These are phyloP conservation scores for Chloroclystis v-ata DNA, from an alignment of 2,888 invertebrate species.

Conservation along the genomic window DNA sequence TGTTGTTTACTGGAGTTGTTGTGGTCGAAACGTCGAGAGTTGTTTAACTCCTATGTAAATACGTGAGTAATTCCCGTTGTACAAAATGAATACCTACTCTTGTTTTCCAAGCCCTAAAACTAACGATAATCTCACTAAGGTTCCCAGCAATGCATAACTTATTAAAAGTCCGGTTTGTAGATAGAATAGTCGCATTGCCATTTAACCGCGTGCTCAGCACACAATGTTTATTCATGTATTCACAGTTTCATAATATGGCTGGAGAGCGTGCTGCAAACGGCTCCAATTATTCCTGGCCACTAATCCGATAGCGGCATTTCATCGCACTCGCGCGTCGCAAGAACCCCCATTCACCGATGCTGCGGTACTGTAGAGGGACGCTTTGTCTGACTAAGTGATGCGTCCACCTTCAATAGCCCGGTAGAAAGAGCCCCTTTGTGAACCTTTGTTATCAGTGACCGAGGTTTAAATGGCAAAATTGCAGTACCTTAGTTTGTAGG, in stretches of 20 bases:
- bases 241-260: slow-evolving; percentile 18
- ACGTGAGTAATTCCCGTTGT: no score
- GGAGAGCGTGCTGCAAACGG: slow-evolving; percentile 17
- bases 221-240: slow-evolving; percentile 20
- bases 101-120: background rate
- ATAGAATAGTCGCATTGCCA: slow-evolving; percentile 16
- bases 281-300: slow-evolving; percentile 25
- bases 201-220: slow-evolving; percentile 6
- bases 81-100: no score
- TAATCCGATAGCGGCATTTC: slow-evolving; percentile 29
- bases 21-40: no score
- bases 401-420: slow-evolving; percentile 14
- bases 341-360: slow-evolving; percentile 30
- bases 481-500: no score
- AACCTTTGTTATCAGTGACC: background rate
- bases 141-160: background rate
- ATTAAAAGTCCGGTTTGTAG: slow-evolving; percentile 10
- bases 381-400: slow-evolving; percentile 28
- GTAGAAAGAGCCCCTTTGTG: slow-evolving; percentile 1
- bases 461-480: no score
- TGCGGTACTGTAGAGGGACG: slow-evolving; percentile 27
- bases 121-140: background rate
- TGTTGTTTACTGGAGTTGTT: no score
- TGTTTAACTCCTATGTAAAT: no score
- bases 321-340: slow-evolving; percentile 29